phyloP scores from a whole-genome alignment of 2,888 invertebrate species.

The Sussaba pulchella region DNA sequence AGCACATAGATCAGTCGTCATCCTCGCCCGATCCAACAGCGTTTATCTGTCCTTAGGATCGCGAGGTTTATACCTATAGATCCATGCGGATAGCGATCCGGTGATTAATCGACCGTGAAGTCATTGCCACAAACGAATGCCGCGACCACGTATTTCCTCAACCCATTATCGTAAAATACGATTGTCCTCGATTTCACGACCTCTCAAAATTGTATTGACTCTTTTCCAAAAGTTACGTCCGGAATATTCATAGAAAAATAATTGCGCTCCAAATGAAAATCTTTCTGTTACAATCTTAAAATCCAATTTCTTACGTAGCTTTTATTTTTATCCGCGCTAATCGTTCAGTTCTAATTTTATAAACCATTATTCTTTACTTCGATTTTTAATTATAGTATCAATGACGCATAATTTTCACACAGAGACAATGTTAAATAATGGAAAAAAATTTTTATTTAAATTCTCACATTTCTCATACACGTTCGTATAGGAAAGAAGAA shows the following conservation, averaged over 20 bases:
- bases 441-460: too few relatives aligned
- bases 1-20: constrained; percentile 63
- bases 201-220: constrained; percentile 2
- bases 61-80: constrained; percentile 68
- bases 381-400: too few relatives aligned
- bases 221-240: not conserved
- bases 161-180: constrained; percentile 3
- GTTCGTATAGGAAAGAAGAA: constrained; percentile 7
- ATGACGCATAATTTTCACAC: too few relatives aligned
- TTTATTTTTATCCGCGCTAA: too few relatives aligned
- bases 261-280: too few relatives aligned
- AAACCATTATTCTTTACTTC: too few relatives aligned
- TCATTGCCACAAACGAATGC: constrained; percentile 58
- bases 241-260: not conserved
- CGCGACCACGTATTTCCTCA: constrained; percentile 40
- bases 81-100: constrained; percentile 66
- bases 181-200: constrained; percentile 9
- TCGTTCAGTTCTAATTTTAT: too few relatives aligned
- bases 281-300: not conserved
- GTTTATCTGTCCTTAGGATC: constrained; percentile 63
- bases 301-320: too few relatives aligned
- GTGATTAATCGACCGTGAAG: constrained; percentile 70
- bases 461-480: not conserved
- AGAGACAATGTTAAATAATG: too few relatives aligned
- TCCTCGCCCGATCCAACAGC: constrained; percentile 44